Conservation (phyloP, 2,888 invertebrate species). For the Eilema sororculum region DNA sequence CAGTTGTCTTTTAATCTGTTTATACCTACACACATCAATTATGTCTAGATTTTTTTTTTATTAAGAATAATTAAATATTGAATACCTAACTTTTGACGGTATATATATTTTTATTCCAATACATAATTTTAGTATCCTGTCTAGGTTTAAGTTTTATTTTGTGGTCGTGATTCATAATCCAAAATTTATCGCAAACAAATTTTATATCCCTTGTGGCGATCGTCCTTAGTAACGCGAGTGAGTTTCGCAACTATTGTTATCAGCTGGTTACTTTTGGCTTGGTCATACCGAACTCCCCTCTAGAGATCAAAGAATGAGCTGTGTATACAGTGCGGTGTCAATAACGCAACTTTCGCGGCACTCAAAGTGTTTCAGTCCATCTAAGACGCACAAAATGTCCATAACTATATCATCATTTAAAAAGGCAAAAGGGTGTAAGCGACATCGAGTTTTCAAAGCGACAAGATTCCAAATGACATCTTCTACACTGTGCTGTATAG, state of each 20-base stretch:
- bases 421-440: not conserved
- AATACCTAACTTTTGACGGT: too few species aligned
- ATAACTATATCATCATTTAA: not conserved
- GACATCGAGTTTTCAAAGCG: too few species aligned
- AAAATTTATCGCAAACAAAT: too few species aligned
- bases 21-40: too few species aligned
- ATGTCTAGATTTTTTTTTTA: too few species aligned
- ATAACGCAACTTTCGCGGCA: not conserved
- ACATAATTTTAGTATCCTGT: too few species aligned
- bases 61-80: too few species aligned
- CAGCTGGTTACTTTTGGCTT: not conserved
- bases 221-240: not conserved
- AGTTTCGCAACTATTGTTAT: not conserved
- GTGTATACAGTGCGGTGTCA: not conserved
- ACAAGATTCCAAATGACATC: not conserved
- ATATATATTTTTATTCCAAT: too few species aligned
- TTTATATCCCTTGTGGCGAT: too few species aligned
- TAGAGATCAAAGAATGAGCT: not conserved
- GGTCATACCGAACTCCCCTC: not conserved
- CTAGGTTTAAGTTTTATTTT: too few species aligned
- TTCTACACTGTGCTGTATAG: not conserved
- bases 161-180: too few species aligned
- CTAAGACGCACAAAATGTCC: slow-evolving; percentile 13
- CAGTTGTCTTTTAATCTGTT: not conserved
- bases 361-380: slow-evolving; percentile 5